Evolutionary conservation across 1,140 invertebrate genomes (phyloP), one percentile per base, ranked within the genome.

Genomic region (Platyscapa corneri): DNA sequence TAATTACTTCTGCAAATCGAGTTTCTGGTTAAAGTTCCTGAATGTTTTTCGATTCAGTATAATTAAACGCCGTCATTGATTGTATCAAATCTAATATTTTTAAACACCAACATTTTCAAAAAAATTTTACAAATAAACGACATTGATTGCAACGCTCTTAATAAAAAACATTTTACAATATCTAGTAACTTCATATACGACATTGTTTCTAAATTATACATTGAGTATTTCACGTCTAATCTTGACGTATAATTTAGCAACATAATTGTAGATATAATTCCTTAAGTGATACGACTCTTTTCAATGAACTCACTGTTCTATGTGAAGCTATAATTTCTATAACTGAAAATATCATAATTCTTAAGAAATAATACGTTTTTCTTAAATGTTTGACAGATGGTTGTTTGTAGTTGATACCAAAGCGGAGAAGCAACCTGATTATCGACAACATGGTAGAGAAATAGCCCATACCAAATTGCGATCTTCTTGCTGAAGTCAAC

Each of bases 401-500:
- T 89, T 89, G 89, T 90, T 89, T 89, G 89, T 91, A 88, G 90
- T 90, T 90, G 86, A 91, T 84, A 89, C 88, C 88, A 83, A 89
- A 90, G 90, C 87, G 74, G 89, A 87, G 89, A 91, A 91, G 89
- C 90, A 90, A 89, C 88, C 86, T 86, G 78, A 89, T 89, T 91
- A 89, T 90, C 89, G 89, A 86, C 90, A 90, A 87, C 87, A 93
- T 93, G 92, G 87, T 90, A 86, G 87, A 88, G 85, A 91, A 91
- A 89, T 93, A 93, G 90, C 89, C 86, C 88, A 89, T 86, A 86
- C 89, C 86, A 87, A 89, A 89, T 90, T 86, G 89, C 88, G 83
- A 87, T 93, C 90, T 92, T 93, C 88, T 88, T 90, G 90, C 89
- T 91, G 89, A 93, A 90, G 91, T 90, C 87, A 90, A 83, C 88